phyloP scores from a whole-genome alignment of 2,797 vertebrate genomes.

The Macrochelys suwanniensis region DNA sequence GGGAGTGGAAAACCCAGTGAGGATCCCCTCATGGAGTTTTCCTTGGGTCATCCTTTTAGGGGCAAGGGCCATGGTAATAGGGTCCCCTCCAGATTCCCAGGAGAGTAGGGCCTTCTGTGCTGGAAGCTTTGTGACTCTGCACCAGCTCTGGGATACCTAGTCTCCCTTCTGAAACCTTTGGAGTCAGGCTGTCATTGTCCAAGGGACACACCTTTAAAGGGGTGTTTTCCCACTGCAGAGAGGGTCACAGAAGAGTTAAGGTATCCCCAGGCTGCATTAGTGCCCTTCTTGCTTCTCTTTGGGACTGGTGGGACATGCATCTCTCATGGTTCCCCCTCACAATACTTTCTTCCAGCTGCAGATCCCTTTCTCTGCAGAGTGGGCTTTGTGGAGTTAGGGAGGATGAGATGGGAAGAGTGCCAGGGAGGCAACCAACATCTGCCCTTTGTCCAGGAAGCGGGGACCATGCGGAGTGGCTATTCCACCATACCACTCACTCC shows the following conservation, averaged over 20 bases:
- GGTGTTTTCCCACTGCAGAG: neutral
- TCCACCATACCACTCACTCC: neutral
- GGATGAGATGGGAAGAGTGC: neutral
- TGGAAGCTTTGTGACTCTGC: neutral
- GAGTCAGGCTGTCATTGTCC: neutral
- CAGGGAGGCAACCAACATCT: neutral
- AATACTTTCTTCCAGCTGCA: neutral
- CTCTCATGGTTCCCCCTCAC: too few relatives aligned
- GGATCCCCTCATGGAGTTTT: neutral
- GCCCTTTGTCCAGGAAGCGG: neutral
- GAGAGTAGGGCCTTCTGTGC: neutral
- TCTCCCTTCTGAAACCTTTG: neutral
- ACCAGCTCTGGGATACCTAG: neutral
- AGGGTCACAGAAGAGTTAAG: neutral
- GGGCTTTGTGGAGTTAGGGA: neutral
- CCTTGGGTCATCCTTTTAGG: neutral
- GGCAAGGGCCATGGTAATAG: neutral
- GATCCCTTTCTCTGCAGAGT: neutral
- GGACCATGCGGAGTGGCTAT: neutral
- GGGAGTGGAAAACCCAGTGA: neutral
- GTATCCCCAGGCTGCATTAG: neutral
- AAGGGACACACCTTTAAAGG: neutral
- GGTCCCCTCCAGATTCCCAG: fast-evolving
- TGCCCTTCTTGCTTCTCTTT: neutral
- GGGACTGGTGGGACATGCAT: neutral